Evolutionary conservation across 1,140 invertebrate species (phyloP).

Genomic region (Xylocopa sonorina): DNA sequence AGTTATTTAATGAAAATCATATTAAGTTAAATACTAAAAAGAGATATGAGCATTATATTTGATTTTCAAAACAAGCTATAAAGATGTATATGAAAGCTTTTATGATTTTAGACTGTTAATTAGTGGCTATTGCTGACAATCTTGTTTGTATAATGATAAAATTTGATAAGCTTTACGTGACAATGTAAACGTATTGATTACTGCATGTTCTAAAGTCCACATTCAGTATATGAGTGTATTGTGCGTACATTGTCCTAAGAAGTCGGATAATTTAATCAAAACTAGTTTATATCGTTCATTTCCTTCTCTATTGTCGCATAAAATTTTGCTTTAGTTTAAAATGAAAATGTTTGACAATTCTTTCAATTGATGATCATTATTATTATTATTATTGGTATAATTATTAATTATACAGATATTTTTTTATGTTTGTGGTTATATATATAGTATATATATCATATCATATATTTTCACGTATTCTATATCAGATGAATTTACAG

Average conservation of each 20-base stretch:
- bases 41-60: not conserved
- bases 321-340: not conserved
- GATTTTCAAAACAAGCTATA: not conserved
- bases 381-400: too few relatives aligned
- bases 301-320: not conserved
- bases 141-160: constrained; percentile 53
- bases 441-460: not conserved
- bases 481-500: not conserved
- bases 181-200: constrained; percentile 49
- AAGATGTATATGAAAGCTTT: too few relatives aligned
- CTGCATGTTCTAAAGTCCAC: constrained; percentile 51
- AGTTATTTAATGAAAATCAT: too few relatives aligned
- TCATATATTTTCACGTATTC: too few relatives aligned
- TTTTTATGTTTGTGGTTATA: too few relatives aligned
- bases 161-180: constrained; percentile 54
- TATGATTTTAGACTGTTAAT: not conserved
- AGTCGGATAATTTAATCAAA: constrained; percentile 20
- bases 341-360: not conserved
- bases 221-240: not conserved
- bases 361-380: not conserved
- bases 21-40: too few relatives aligned
- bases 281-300: not conserved
- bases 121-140: constrained; percentile 18
- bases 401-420: too few relatives aligned
- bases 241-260: constrained; percentile 11